Percentiles rank a stretch among this genome's conserved stretches.
Evolutionary conservation across 2,888 invertebrate genomes (phyloP).

Genomic region (Brachycybe producta): DNA sequence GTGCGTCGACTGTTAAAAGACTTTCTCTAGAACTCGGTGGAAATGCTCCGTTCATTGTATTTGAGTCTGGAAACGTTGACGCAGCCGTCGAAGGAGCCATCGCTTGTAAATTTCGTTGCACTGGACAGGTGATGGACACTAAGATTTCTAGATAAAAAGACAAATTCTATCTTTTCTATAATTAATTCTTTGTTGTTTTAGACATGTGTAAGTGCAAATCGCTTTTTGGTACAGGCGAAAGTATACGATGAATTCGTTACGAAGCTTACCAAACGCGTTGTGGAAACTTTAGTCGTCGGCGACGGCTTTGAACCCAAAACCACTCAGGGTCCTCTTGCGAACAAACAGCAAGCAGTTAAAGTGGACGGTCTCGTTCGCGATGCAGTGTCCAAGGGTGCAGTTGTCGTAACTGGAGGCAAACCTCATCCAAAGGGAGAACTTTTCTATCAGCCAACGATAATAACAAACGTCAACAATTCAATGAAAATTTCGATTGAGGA

Average conservation of each 20-base stretch:
- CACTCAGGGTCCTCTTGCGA: constrained; percentile 85
- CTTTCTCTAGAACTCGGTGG: constrained; percentile 92
- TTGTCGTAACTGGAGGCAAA: constrained; percentile 59
- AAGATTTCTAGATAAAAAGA: background rate
- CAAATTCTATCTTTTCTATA: constrained; percentile 4
- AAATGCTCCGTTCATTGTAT: constrained; percentile 96
- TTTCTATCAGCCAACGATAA: constrained; percentile 77
- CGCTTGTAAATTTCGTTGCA: constrained; percentile 84
- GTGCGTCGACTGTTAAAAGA: constrained; percentile 73
- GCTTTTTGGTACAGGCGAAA: constrained; percentile 66
- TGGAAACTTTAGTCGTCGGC: constrained; percentile 57
- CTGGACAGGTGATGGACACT: constrained; percentile 70
- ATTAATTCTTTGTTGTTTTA: constrained; percentile 37
- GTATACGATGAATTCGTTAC: constrained; percentile 67
- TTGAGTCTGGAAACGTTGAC: constrained; percentile 76
- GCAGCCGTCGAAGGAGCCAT: constrained; percentile 75
- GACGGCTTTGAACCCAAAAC: constrained; percentile 56
- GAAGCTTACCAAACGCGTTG: constrained; percentile 53
- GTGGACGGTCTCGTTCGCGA: constrained; percentile 66
- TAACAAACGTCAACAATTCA: constrained; percentile 60
- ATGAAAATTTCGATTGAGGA: constrained; percentile 78
- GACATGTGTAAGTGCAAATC: constrained; percentile 89
- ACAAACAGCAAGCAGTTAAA: constrained; percentile 67
- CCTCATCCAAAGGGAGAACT: constrained; percentile 52
- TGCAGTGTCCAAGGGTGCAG: constrained; percentile 73